Evolutionary conservation across 2,113 vertebrate genomes (phyloP).

Genomic region (Aramus guarauna): DNA sequence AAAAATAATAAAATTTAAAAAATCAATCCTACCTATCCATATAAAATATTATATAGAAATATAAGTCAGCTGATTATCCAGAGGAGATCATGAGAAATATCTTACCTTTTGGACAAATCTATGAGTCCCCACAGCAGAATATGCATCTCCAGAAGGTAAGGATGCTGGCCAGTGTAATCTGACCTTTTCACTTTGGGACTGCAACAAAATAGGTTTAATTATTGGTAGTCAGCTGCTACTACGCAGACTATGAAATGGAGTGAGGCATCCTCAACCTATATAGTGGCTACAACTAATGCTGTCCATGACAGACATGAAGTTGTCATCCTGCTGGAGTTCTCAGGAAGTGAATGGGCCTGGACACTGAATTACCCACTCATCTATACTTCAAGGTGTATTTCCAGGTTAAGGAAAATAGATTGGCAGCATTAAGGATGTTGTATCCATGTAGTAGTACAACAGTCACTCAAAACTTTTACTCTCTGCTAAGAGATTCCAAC

Average conservation of each 20-base stretch:
- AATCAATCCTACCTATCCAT: background rate
- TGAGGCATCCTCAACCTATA: background rate
- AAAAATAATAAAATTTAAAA: background rate
- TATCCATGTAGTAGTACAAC: background rate
- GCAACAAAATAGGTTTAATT: constrained; percentile 30
- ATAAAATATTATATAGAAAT: background rate
- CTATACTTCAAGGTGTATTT: background rate
- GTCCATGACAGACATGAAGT: background rate
- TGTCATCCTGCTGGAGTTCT: background rate
- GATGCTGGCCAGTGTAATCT: constrained; percentile 82
- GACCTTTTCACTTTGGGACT: constrained; percentile 90
- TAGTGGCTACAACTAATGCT: background rate
- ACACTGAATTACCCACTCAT: background rate
- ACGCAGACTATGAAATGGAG: background rate
- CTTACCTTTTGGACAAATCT: constrained; percentile 87
- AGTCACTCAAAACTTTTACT: background rate
- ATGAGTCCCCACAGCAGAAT: constrained; percentile 85
- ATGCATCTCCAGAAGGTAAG: constrained; percentile 83
- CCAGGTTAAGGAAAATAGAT: background rate
- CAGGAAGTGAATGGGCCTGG: background rate
- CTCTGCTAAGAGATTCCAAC: background rate
- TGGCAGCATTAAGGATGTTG: background rate
- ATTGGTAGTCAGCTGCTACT: background rate
- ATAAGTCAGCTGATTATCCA: background rate
- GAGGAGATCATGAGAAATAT: background rate